phyloP scores from a whole-genome alignment of 2,797 vertebrate species.

The Centropyge bicolor region DNA sequence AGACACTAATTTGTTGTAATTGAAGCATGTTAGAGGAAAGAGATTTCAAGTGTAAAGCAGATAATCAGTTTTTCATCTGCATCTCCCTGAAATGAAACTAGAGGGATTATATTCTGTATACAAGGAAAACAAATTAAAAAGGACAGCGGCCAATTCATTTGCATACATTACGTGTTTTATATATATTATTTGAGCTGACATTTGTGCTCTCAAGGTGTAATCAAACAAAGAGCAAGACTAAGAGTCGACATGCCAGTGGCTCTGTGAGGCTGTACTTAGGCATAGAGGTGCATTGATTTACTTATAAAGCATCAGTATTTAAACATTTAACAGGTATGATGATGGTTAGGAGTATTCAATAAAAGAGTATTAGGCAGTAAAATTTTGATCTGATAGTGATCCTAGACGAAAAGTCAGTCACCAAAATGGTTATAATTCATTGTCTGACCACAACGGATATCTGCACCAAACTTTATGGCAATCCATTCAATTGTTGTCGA shows the following conservation, averaged over 20 bases:
- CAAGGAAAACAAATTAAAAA: constrained; percentile 1
- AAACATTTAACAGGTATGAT: no score
- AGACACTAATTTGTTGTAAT: constrained; percentile 38
- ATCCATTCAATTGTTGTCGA: not conserved
- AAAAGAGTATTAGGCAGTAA: no score
- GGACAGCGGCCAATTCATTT: not conserved
- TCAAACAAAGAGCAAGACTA: not conserved
- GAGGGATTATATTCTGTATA: constrained; percentile 1
- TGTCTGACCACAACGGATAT: not conserved
- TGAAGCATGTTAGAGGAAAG: constrained; percentile 24
- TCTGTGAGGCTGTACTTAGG: not conserved
- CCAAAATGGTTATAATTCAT: not conserved
- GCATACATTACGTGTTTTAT: not conserved
- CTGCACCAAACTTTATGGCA: not conserved
- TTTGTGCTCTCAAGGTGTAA: not conserved
- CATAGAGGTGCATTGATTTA: not conserved
- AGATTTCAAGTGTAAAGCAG: constrained; percentile 25
- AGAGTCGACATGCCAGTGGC: not conserved
- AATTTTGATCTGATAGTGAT: no score
- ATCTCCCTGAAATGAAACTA: constrained; percentile 12
- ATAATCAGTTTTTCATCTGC: constrained; percentile 19
- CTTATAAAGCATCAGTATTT: no score
- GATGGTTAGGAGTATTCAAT: no score
- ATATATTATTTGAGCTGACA: not conserved
- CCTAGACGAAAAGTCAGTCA: no score